Conservation (phyloP, 2,113 vertebrate genomes). For the Zosterops lateralis region DNA sequence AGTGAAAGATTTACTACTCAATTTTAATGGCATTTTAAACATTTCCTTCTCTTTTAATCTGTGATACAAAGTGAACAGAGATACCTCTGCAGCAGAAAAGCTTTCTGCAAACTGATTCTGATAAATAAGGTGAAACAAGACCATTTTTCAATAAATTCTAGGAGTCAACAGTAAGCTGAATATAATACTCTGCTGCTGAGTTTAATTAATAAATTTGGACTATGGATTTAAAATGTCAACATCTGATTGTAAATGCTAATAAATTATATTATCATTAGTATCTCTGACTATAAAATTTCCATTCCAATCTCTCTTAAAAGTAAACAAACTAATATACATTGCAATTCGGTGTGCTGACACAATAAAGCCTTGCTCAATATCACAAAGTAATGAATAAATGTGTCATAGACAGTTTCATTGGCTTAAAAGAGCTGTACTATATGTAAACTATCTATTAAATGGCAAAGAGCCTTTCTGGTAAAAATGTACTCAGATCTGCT, state of each 20-base stretch:
- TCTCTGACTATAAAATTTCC: not conserved
- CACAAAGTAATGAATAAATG: not conserved
- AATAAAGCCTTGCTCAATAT: not conserved
- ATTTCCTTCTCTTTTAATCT: slow-evolving; percentile 30
- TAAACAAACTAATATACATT: not conserved
- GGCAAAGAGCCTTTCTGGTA: not conserved
- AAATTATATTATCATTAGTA: slow-evolving; percentile 2
- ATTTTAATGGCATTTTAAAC: slow-evolving; percentile 33
- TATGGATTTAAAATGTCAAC: slow-evolving; percentile 19
- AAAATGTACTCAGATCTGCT: not conserved
- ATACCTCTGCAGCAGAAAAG: not conserved
- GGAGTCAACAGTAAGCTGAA: slow-evolving; percentile 1
- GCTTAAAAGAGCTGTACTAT: not conserved
- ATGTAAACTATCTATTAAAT: not conserved
- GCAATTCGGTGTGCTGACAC: not conserved
- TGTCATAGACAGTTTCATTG: not conserved
- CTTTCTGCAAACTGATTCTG: not conserved
- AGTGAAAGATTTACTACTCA: slow-evolving; percentile 18
- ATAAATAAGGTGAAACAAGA: not conserved
- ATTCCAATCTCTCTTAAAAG: not conserved
- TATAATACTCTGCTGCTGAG: not conserved
- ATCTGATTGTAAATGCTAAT: not conserved
- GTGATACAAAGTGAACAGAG: not conserved
- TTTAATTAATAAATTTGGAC: slow-evolving; percentile 31
- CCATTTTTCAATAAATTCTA: not conserved